Conservation (phyloP, 2,888 invertebrate species). For the Anaspis maculata region DNA sequence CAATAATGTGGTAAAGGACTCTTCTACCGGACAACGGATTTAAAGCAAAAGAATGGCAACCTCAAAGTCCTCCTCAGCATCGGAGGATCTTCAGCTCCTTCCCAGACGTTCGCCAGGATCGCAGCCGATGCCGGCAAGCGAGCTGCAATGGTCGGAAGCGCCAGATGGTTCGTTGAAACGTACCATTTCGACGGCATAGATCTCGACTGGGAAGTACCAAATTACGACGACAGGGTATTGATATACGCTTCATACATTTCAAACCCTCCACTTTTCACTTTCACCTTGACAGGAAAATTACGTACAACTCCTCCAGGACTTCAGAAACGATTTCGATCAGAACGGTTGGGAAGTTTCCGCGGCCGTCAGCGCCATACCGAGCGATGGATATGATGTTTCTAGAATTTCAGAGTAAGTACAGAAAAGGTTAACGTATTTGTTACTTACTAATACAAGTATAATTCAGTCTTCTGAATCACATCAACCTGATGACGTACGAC, state of each 20-base stretch:
- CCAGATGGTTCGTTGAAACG: constrained; percentile 43
- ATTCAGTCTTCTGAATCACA: constrained; percentile 53
- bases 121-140: constrained; percentile 41
- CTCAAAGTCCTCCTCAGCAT: constrained; percentile 25
- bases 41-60: constrained; percentile 22
- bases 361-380: constrained; percentile 16
- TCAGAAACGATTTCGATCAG: constrained; percentile 26
- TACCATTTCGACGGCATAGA: constrained; percentile 64
- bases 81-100: constrained; percentile 21
- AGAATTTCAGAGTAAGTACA: constrained; percentile 21
- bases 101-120: constrained; percentile 34
- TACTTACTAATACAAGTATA: not conserved
- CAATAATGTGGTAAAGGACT: too few relatives aligned
- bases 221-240: constrained; percentile 45
- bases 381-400: constrained; percentile 19
- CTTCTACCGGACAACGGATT: constrained; percentile 17
- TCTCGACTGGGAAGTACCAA: constrained; percentile 65
- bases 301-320: constrained; percentile 43
- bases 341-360: constrained; percentile 19
- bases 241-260: too few relatives aligned
- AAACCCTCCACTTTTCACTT: constrained; percentile 26
- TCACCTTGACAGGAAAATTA: constrained; percentile 8
- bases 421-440: not conserved
- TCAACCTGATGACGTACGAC: constrained; percentile 68
- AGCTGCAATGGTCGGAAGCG: constrained; percentile 49